Percentiles rank a stretch among this genome's conserved stretches.
These are phyloP conservation scores for Buceros bicornis DNA, from an alignment of 2,797 vertebrate species.

Conservation along the genomic window DNA sequence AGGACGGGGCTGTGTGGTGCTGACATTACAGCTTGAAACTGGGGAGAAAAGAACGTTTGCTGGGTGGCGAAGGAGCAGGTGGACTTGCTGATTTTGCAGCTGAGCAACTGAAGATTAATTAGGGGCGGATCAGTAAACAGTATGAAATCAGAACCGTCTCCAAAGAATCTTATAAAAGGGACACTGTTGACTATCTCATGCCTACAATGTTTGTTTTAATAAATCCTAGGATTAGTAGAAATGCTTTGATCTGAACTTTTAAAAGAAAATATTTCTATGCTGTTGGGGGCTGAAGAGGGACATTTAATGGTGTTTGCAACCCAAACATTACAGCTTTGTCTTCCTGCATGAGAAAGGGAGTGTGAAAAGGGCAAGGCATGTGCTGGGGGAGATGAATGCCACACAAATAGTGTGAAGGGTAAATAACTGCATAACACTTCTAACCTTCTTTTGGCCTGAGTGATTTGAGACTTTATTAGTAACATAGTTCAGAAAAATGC, in stretches of 20 bases:
- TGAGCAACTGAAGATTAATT: conserved; percentile 67
- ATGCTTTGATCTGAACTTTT: conserved; percentile 67
- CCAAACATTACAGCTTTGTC: conserved; percentile 65
- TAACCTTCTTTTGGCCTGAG: not conserved
- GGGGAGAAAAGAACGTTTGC: conserved; percentile 29
- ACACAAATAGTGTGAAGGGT: conserved; percentile 47
- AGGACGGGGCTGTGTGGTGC: conserved; percentile 41
- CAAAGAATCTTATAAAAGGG: conserved; percentile 68
- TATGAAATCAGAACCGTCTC: conserved; percentile 58
- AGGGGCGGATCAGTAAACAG: conserved; percentile 66
- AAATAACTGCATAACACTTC: conserved; percentile 47
- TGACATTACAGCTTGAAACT: conserved; percentile 9
- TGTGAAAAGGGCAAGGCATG: conserved; percentile 58
- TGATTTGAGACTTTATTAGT: conserved; percentile 21
- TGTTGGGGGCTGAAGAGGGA: conserved; percentile 60
- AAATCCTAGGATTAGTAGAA: conserved; percentile 69
- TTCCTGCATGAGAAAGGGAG: conserved; percentile 57
- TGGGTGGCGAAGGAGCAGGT: conserved; percentile 58
- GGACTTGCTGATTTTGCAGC: conserved; percentile 63
- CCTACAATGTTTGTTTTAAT: conserved; percentile 63
- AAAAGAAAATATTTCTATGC: conserved; percentile 73
- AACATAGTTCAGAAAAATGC: conserved; percentile 33
- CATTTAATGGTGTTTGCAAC: conserved; percentile 68
- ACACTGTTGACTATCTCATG: conserved; percentile 59
- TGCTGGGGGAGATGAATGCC: conserved; percentile 39